Evolutionary conservation across 1,140 invertebrate species (phyloP).

Genomic region (Phymastichus coffea): DNA sequence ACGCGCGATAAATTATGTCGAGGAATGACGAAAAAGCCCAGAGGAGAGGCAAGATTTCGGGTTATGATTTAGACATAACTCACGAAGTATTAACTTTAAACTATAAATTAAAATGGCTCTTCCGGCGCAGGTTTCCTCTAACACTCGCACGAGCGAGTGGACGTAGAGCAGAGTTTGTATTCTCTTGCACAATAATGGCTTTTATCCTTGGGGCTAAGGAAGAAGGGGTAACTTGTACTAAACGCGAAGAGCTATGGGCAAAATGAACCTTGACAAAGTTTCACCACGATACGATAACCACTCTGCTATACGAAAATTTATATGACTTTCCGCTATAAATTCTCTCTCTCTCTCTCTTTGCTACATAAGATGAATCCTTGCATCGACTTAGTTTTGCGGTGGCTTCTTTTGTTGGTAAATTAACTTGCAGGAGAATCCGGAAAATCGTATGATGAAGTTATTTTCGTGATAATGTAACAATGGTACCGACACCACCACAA

Average conservation of each 20-base stretch:
- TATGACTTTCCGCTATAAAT: too few relatives aligned
- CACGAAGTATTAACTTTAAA: slow-evolving; percentile 27
- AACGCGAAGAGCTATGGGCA: slow-evolving; percentile 13
- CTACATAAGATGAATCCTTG: slow-evolving; percentile 10
- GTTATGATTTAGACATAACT: slow-evolving; percentile 16
- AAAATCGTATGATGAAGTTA: too few relatives aligned
- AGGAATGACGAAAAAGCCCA: too few relatives aligned
- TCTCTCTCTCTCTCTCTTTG: too few relatives aligned
- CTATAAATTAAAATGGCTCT: slow-evolving; percentile 27
- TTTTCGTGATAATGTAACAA: too few relatives aligned
- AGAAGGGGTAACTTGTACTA: slow-evolving; percentile 12
- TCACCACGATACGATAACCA: slow-evolving; percentile 3
- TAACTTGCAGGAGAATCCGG: too few relatives aligned
- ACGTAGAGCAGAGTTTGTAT: too few relatives aligned
- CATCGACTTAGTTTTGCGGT: slow-evolving; percentile 3
- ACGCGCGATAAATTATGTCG: too few relatives aligned
- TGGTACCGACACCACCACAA: too few relatives aligned
- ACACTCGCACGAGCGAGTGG: too few relatives aligned
- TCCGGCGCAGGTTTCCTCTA: not conserved
- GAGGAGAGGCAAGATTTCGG: too few relatives aligned
- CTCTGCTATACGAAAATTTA: slow-evolving; percentile 8
- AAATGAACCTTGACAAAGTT: slow-evolving; percentile 14
- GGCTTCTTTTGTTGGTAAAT: too few relatives aligned
- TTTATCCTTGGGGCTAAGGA: slow-evolving; percentile 22
- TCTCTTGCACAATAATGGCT: slow-evolving; percentile 19